A percentile compares a stretch with the other conserved stretches of the same genome.
phyloP scores from a whole-genome alignment of 2,888 invertebrate species.

The Callyntrura sp. region DNA sequence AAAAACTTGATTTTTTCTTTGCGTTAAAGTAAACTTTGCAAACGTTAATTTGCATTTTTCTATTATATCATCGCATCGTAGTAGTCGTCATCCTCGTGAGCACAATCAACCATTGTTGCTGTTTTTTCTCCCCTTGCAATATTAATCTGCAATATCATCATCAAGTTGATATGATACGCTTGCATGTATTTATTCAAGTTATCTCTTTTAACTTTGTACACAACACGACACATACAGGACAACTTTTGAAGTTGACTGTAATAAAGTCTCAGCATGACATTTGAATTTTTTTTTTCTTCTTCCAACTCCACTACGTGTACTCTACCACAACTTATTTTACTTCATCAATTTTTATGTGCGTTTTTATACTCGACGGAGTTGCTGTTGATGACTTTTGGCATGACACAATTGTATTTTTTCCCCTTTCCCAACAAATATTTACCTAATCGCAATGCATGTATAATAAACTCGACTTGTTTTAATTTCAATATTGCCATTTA shows the following conservation, averaged over 20 bases:
- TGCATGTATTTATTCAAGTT: constrained; percentile 56
- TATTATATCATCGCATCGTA: constrained; percentile 59
- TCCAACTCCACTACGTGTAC: neutral
- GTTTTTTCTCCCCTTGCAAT: neutral
- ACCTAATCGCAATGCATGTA: neutral
- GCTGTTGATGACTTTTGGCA: constrained; percentile 57
- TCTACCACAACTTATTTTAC: constrained; percentile 31
- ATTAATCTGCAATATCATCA: neutral
- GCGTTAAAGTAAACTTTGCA: neutral
- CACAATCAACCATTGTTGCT: constrained; percentile 33
- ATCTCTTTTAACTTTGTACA: constrained; percentile 15
- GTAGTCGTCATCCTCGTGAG: neutral
- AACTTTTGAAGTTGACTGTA: constrained; percentile 61
- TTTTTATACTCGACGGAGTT: no score
- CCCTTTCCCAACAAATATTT: constrained; percentile 55
- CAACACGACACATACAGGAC: constrained; percentile 57
- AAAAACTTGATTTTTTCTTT: constrained; percentile 63
- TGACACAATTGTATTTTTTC: constrained; percentile 59
- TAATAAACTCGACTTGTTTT: constrained; percentile 53
- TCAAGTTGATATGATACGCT: constrained; percentile 27
- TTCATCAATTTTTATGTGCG: constrained; percentile 65
- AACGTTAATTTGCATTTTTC: constrained; percentile 68
- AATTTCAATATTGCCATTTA: constrained; percentile 62
- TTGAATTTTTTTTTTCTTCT: constrained; percentile 34
- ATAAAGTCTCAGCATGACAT: constrained; percentile 67